phyloP scores from a whole-genome alignment of 23 tunicate species.

The Diplosoma virens region DNA sequence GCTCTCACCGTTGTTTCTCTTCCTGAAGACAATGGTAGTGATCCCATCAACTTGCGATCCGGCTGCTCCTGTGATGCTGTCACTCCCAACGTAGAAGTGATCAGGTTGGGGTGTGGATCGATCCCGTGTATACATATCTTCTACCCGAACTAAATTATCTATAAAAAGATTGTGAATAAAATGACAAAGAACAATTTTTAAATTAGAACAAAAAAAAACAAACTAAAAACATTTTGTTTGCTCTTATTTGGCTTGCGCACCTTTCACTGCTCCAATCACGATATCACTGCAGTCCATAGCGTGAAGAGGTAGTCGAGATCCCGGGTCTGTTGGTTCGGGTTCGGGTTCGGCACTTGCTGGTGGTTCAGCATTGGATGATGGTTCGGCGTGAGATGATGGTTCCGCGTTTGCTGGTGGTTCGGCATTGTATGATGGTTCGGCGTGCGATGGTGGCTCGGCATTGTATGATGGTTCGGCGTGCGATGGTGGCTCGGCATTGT shows the following conservation, averaged over 20 bases:
- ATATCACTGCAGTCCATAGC: constrained; percentile 85
- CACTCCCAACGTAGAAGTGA: constrained; percentile 50
- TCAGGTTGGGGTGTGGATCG: constrained; percentile 84
- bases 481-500: no score
- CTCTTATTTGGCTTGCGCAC: no score
- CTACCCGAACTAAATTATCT: no score
- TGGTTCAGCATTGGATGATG: constrained; percentile 19
- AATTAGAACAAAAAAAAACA: no score
- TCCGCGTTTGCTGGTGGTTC: background rate
- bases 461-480: no score
- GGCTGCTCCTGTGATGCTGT: constrained; percentile 78
- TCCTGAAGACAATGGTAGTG: constrained; percentile 73
- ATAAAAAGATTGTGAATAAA: no score
- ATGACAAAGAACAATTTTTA: no score
- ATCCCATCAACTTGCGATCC: constrained; percentile 69
- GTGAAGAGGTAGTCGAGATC: no score
- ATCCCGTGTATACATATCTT: constrained; percentile 83
- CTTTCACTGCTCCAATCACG: constrained; percentile 63
- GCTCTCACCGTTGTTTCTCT: constrained; percentile 36
- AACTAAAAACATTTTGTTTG: no score
- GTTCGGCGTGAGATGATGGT: background rate
- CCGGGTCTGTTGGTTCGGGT: constrained; percentile 39
- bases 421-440: no score
- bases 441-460: no score
- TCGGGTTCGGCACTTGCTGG: constrained; percentile 17